Conservation (phyloP, 2,888 invertebrate species). For the Papilio gigon region DNA sequence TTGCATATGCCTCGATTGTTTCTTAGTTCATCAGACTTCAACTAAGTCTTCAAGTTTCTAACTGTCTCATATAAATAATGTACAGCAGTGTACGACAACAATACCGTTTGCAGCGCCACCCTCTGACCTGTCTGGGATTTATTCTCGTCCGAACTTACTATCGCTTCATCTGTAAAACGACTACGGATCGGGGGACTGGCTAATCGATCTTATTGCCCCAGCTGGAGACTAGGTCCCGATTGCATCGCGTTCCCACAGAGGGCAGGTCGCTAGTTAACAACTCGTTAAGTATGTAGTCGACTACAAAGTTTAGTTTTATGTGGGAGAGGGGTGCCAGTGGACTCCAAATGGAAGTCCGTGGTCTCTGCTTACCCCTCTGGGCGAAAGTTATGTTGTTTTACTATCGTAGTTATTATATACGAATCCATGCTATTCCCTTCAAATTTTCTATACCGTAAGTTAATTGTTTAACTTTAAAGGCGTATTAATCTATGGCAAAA, state of each 20-base stretch:
- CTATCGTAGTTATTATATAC: no score
- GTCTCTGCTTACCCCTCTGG: no score
- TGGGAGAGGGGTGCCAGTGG: no score
- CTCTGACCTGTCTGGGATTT: conserved; percentile 35
- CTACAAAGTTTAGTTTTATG: background rate
- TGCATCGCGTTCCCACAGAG: background rate
- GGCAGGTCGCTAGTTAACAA: background rate
- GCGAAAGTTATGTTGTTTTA: no score
- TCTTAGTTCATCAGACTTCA: background rate
- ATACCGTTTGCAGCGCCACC: conserved; percentile 16
- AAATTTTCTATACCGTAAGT: no score
- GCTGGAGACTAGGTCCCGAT: conserved; percentile 7
- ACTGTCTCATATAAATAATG: background rate
- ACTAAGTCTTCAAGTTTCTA: background rate
- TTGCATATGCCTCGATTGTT: no score
- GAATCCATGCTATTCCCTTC: no score
- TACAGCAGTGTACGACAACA: background rate
- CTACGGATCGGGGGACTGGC: background rate
- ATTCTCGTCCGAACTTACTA: conserved; percentile 19
- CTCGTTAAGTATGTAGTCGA: background rate
- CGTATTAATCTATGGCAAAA: background rate
- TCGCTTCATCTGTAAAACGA: conserved; percentile 10
- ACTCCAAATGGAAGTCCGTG: no score
- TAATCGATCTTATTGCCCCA: conserved; percentile 11
- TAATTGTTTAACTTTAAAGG: no score